Base-by-base conservation (phyloP, 1,140 invertebrate genomes). In the Andrena cerasifolii region DNA sequence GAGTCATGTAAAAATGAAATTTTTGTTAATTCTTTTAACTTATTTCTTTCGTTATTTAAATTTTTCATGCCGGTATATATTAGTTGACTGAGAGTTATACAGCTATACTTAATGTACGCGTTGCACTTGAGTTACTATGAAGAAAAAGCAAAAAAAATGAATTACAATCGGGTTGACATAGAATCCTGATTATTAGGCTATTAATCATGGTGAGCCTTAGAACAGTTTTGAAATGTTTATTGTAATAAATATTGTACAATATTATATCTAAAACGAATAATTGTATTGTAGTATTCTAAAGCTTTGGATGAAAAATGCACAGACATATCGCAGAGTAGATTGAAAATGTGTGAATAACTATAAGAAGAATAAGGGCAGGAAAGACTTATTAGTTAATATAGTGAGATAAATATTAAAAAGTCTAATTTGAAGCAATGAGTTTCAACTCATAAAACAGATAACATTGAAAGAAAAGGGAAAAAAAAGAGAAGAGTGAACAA, bases 171-270 rank as follows among this genome's bases (percentile, higher is more conserved):
- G 67, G 73, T 72, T 80, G 59, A 62, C 33, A 51, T 80, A 76
- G 21, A 70, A 80, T 76, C 80, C 75, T 86, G 80, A 73, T 80
- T 70, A 66, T 79, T 74, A 63, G 76, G 72, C 79, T 77, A 66
- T 56, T 72, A n/a, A 82, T 66, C 59, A 18, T 82, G 79, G 77
- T 54, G 76, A 86, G 80, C 75, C 73, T 85, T 85, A 78, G 74
- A 77, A 78, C 86, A 70, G 66, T 76, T 86, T 86, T 82, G 71
- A 63, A 85, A 83, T 82, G 80, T 85, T 86, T 86, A 83, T 85
- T 85, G 83, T 86, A 85, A 86, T 79, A 85, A 86, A 86, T 71
- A 86, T 86, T 86, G 84, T 86, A 86, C 54, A 47, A 83, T 86
- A 85, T 59, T 82, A 85, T 83, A 86, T 59, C 56, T 73, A 63